A percentile compares a stretch with the other conserved stretches of the same genome.
phyloP scores from a whole-genome alignment of 2,888 invertebrate species.

The Harpalus rufipes region DNA sequence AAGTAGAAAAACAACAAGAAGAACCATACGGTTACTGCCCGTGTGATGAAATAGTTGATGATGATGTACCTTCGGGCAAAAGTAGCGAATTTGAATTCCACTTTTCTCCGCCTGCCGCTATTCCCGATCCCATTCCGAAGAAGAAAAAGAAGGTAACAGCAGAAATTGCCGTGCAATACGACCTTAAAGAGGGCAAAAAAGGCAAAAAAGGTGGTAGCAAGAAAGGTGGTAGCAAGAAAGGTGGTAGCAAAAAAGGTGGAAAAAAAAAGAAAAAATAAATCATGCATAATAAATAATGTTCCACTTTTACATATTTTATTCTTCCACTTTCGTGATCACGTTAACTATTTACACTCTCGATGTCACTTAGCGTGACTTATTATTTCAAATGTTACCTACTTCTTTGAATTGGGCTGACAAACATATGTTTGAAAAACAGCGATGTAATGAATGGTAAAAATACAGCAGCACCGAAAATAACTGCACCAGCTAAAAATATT shows the following conservation, averaged over 20 bases:
- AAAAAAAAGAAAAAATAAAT: background rate
- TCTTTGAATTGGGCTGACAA: conserved; percentile 52
- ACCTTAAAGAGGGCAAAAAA: conserved; percentile 16
- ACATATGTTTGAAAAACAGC: conserved; percentile 67
- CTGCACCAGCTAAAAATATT: conserved; percentile 80
- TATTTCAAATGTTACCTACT: conserved; percentile 55
- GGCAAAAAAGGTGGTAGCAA: conserved; percentile 61
- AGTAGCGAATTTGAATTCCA: conserved; percentile 85
- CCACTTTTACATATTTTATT: conserved; percentile 43
- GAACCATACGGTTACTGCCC: conserved; percentile 39
- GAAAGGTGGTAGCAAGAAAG: conserved; percentile 65
- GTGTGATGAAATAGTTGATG: conserved; percentile 77
- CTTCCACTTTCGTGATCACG: conserved; percentile 32
- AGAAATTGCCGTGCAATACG: conserved; percentile 48
- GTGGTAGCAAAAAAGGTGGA: conserved; percentile 58
- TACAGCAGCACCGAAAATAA: conserved; percentile 80
- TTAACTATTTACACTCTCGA: conserved; percentile 31
- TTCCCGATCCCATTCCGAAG: conserved; percentile 77
- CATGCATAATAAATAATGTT: conserved; percentile 20
- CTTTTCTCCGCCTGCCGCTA: conserved; percentile 85
- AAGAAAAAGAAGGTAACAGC: conserved; percentile 32
- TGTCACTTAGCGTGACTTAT: conserved; percentile 4
- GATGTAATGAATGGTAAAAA: conserved; percentile 78
- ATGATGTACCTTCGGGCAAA: conserved; percentile 76
- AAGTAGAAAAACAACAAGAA: conserved; percentile 37